These are phyloP conservation scores for Latheticus oryzae DNA, from an alignment of 2,888 invertebrate genomes.

Conservation along the genomic window DNA sequence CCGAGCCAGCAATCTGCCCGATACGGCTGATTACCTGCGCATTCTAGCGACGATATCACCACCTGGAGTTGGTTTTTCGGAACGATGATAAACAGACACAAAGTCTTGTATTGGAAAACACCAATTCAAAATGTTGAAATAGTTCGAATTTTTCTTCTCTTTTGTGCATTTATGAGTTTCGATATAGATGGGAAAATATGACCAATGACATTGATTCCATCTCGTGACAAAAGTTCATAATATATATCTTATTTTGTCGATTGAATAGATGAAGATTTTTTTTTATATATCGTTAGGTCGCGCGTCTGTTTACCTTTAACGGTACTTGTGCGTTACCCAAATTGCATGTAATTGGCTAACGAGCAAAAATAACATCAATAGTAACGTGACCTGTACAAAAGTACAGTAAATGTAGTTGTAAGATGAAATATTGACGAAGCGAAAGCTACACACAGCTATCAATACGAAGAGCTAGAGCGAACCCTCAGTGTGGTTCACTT, in stretches of 20 bases:
- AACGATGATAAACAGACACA: too few relatives aligned
- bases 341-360: slow-evolving; percentile 21
- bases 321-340: slow-evolving; percentile 10
- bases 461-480: slow-evolving; percentile 17
- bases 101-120: too few relatives aligned
- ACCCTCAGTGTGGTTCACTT: too few relatives aligned
- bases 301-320: slow-evolving; percentile 11
- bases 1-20: slow-evolving; percentile 55
- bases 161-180: too few relatives aligned
- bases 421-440: slow-evolving; percentile 7
- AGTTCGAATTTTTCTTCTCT: too few relatives aligned
- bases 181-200: too few relatives aligned
- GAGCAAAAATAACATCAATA: slow-evolving; percentile 7
- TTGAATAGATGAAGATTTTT: too few relatives aligned
- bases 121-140: too few relatives aligned
- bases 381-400: slow-evolving; percentile 7
- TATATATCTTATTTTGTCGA: too few relatives aligned
- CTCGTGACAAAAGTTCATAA: too few relatives aligned
- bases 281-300: too few relatives aligned
- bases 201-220: too few relatives aligned
- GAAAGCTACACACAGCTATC: slow-evolving; percentile 1
- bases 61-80: slow-evolving; percentile 22
- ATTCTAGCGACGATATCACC: slow-evolving; percentile 22
- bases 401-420: slow-evolving; percentile 10
- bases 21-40: slow-evolving; percentile 50